Conservation (phyloP, 2,888 invertebrate species). For the Acanthosepion lycidas region DNA sequence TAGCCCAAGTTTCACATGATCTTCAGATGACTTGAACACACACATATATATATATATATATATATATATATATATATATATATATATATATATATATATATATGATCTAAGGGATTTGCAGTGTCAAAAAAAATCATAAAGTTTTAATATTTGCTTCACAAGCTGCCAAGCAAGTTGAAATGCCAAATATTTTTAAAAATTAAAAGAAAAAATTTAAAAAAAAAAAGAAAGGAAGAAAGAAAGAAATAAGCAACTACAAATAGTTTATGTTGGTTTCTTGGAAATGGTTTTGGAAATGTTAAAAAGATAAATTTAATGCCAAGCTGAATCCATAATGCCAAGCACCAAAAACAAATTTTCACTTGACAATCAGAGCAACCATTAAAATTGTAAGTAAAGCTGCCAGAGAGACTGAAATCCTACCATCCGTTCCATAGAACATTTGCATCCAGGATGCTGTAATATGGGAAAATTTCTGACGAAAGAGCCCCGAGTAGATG, state of each 20-base stretch:
- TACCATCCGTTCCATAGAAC: background rate
- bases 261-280: background rate
- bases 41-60: no score
- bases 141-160: background rate
- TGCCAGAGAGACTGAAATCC: background rate
- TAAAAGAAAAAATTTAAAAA: no score
- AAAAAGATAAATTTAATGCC: background rate
- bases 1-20: no score
- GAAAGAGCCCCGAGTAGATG: background rate
- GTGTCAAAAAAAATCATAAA: no score
- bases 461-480: background rate
- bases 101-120: no score
- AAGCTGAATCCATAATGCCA: background rate
- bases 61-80: no score
- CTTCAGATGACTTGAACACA: no score
- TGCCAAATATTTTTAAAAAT: background rate
- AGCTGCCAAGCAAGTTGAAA: background rate
- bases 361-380: background rate
- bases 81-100: no score
- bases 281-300: background rate
- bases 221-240: no score
- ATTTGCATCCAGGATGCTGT: conserved; percentile 33
- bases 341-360: background rate
- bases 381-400: background rate
- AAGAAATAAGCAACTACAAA: background rate